Evolutionary conservation across 2,888 invertebrate genomes (phyloP).

Genomic region (Phortica magna): DNA sequence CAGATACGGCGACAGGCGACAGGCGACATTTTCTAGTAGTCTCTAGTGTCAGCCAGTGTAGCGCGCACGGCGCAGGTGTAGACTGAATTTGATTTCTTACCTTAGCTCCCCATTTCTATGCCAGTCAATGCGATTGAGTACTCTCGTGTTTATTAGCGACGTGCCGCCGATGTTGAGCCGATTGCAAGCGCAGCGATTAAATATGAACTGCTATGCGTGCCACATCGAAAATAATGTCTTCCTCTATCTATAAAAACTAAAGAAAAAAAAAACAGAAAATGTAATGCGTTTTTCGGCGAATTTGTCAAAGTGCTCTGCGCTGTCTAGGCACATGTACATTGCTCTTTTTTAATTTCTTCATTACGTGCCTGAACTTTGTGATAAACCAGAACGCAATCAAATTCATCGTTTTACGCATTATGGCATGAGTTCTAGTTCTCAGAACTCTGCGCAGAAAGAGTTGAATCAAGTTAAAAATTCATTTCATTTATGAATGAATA

Average conservation of each 20-base stretch:
- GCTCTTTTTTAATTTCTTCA: constrained; percentile 3
- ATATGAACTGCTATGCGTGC: neutral
- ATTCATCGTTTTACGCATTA: neutral
- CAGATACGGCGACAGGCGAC: neutral
- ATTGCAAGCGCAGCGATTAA: neutral
- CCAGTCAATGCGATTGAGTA: neutral
- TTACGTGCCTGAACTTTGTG: constrained; percentile 6
- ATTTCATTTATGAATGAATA: neutral
- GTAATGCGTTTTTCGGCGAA: neutral
- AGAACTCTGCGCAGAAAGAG: neutral
- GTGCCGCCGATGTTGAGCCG: constrained; percentile 14
- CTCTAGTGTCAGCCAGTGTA: neutral
- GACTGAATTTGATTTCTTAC: constrained; percentile 25
- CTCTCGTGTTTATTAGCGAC: constrained; percentile 20
- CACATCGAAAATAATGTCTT: neutral
- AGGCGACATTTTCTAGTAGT: constrained; percentile 7
- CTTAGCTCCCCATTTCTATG: neutral
- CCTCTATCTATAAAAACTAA: neutral
- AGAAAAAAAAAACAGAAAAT: neutral
- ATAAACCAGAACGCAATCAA: neutral
- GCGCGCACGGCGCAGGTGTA: constrained; percentile 9
- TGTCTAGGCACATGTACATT: neutral
- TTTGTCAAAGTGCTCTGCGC: neutral
- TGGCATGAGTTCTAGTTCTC: neutral
- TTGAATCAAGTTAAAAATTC: neutral